A percentile compares a stretch with the other conserved stretches of the same genome.
These are phyloP conservation scores for Erpornis zantholeuca DNA, from an alignment of 2,113 vertebrate species.

Conservation along the genomic window DNA sequence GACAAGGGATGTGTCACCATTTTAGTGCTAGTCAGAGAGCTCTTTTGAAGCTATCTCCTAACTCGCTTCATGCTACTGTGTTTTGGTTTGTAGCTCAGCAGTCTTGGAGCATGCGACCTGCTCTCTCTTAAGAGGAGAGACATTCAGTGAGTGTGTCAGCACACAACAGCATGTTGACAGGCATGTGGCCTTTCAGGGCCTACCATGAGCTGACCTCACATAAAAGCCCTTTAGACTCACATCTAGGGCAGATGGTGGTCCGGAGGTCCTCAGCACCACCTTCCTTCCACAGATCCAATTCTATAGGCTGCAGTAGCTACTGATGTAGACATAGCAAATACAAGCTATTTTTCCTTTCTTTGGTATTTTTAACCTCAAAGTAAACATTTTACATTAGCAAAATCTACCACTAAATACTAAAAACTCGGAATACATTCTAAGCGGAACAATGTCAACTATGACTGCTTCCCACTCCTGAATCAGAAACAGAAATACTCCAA, in stretches of 20 bases:
- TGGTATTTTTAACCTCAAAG: not conserved
- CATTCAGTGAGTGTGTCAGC: rapidly evolving
- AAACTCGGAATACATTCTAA: not conserved
- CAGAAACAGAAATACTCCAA: not conserved
- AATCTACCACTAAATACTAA: not conserved
- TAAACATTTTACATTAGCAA: not conserved
- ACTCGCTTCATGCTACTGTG: rapidly evolving
- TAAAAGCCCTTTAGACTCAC: not conserved
- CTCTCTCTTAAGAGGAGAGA: not conserved
- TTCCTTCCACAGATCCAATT: not conserved
- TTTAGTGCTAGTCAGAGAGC: not conserved
- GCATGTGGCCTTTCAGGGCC: rapidly evolving
- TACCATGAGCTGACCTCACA: not conserved
- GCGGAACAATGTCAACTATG: not conserved
- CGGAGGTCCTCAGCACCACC: not conserved
- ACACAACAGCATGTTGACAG: not conserved
- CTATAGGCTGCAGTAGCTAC: not conserved
- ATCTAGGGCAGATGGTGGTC: not conserved
- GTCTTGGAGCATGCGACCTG: rapidly evolving
- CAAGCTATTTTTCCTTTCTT: not conserved
- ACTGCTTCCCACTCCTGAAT: not conserved
- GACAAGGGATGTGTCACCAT: not conserved
- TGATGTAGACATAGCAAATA: not conserved
- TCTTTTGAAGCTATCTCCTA: not conserved
- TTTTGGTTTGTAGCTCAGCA: not conserved